phyloP scores from a whole-genome alignment of 2,888 invertebrate species.

The Drosophila mimica region DNA sequence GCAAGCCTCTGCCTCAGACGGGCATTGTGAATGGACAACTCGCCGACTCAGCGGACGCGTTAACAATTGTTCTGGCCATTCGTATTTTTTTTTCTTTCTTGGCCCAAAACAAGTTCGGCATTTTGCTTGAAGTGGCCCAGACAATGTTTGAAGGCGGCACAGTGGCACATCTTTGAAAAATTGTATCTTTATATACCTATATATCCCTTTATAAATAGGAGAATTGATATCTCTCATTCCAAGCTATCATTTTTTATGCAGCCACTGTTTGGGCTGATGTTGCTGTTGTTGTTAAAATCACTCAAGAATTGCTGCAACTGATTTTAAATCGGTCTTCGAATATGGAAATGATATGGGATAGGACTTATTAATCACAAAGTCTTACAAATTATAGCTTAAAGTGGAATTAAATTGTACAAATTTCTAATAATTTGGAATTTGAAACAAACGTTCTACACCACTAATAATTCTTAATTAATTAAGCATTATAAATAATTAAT shows the following conservation, averaged over 20 bases:
- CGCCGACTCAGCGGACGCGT: conserved; percentile 72
- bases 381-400: not conserved
- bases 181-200: not conserved
- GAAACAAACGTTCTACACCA: not conserved
- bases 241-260: not conserved
- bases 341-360: not conserved
- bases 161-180: conserved; percentile 17
- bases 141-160: conserved; percentile 31
- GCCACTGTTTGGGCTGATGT: not conserved
- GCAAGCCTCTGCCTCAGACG: conserved; percentile 19
- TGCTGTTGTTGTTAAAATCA: not conserved
- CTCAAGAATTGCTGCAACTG: not conserved
- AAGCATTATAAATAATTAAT: no score
- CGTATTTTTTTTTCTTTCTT: conserved; percentile 33
- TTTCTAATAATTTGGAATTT: not conserved
- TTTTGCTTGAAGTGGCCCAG: conserved; percentile 65
- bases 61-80: conserved; percentile 77
- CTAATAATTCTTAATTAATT: not conserved
- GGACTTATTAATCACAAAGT: not conserved
- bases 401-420: not conserved
- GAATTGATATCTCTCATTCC: not conserved
- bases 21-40: conserved; percentile 65
- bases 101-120: conserved; percentile 73
- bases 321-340: not conserved
- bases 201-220: not conserved